These are phyloP conservation scores for Drosophila sordidula DNA, from an alignment of 2,888 invertebrate species.

Conservation along the genomic window DNA sequence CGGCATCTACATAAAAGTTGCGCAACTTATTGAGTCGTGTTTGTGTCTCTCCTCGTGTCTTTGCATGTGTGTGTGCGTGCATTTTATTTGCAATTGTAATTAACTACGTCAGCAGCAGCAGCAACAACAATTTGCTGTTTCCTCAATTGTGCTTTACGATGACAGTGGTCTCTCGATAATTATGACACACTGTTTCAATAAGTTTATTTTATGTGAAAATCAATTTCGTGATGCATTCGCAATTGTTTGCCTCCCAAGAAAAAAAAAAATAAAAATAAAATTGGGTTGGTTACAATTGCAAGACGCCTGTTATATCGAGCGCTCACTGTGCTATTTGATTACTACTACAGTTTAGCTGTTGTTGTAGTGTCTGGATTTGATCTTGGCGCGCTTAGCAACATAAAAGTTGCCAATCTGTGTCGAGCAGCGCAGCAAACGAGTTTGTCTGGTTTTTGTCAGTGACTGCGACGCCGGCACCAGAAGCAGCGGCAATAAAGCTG, in stretches of 20 bases:
- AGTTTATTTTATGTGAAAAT: too few relatives aligned
- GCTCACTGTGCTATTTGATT: slow-evolving; percentile 13
- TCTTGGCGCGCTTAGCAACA: slow-evolving; percentile 70
- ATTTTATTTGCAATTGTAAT: slow-evolving; percentile 76
- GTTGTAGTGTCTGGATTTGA: slow-evolving; percentile 51
- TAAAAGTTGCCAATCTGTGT: slow-evolving; percentile 51
- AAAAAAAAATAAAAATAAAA: too few relatives aligned
- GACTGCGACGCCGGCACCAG: neutral
- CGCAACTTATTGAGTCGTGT: slow-evolving; percentile 59
- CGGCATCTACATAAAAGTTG: slow-evolving; percentile 58
- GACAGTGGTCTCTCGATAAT: too few relatives aligned
- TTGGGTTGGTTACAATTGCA: too few relatives aligned
- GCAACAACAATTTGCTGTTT: slow-evolving; percentile 38
- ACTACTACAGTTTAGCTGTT: slow-evolving; percentile 12
- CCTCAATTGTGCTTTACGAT: slow-evolving; percentile 37
- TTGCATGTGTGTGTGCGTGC: slow-evolving; percentile 27
- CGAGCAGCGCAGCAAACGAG: slow-evolving; percentile 55
- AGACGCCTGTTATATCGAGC: too few relatives aligned
- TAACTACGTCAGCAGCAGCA: slow-evolving; percentile 33
- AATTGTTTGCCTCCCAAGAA: too few relatives aligned
- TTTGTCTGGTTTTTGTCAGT: slow-evolving; percentile 61
- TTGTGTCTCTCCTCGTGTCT: slow-evolving; percentile 18
- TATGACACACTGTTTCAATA: too few relatives aligned
- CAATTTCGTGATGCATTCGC: too few relatives aligned
- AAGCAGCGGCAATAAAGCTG: slow-evolving; percentile 13